These are phyloP conservation scores for Nasonia giraulti DNA, from an alignment of 1,140 invertebrate species.

Conservation along the genomic window DNA sequence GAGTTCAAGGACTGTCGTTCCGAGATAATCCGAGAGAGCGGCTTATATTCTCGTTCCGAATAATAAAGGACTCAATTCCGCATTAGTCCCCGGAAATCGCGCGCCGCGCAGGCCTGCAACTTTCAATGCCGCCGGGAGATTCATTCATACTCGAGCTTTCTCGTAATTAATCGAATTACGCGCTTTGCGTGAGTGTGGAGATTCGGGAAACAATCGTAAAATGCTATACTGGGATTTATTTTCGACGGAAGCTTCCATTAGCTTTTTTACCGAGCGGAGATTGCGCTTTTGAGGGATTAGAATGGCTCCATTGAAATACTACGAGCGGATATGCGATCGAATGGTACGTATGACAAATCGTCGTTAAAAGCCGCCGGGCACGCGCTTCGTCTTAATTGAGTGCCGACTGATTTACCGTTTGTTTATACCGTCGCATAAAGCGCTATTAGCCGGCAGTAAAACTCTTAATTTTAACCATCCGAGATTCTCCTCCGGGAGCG, in stretches of 20 bases:
- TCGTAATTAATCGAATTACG: conserved; percentile 59
- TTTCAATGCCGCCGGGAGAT: conserved; percentile 30
- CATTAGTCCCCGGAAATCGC: conserved; percentile 39
- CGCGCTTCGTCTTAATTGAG: conserved; percentile 11
- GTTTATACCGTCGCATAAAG: conserved; percentile 29
- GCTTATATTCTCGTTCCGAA: conserved; percentile 21
- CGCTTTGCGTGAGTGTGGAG: background rate
- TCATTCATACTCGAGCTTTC: background rate
- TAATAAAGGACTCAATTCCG: conserved; percentile 48
- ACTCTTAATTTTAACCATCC: conserved; percentile 18
- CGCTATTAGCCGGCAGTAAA: conserved; percentile 34
- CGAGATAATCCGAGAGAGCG: conserved; percentile 38
- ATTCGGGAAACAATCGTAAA: background rate
- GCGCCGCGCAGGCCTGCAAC: conserved; percentile 37
- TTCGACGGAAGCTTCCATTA: too few relatives aligned
- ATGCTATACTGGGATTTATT: too few relatives aligned
- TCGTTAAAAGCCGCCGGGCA: conserved; percentile 12
- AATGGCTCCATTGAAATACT: too few relatives aligned
- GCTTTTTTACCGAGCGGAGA: background rate
- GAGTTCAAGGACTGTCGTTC: conserved; percentile 31
- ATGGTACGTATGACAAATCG: background rate
- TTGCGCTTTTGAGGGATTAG: background rate
- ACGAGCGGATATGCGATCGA: too few relatives aligned
- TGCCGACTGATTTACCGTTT: conserved; percentile 35
- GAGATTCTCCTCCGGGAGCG: too few relatives aligned